These are phyloP conservation scores for Sebastes diploproa DNA, from an alignment of 2,797 vertebrate species.

Conservation along the genomic window DNA sequence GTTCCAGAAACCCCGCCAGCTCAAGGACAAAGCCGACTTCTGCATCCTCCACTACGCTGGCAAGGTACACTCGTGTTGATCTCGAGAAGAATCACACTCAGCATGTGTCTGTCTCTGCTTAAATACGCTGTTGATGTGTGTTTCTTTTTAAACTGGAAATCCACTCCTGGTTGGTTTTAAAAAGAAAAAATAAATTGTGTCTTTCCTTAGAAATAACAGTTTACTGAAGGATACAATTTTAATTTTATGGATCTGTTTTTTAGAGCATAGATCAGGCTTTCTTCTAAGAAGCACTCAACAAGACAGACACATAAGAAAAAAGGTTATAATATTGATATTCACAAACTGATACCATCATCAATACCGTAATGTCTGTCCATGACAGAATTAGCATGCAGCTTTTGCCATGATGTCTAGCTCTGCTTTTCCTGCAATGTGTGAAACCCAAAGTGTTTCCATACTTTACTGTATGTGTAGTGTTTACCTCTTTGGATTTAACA, in stretches of 20 bases:
- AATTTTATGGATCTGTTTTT: not conserved
- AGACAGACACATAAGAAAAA: not conserved
- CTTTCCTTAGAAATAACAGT: not conserved
- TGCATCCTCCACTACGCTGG: slow-evolving; percentile 98
- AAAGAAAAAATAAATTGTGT: not conserved
- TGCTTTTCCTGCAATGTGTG: no score
- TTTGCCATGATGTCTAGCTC: no score
- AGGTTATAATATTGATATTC: not conserved
- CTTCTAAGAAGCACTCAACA: not conserved
- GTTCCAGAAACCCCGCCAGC: slow-evolving; percentile 97
- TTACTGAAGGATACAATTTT: not conserved
- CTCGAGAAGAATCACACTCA: not conserved
- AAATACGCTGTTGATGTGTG: not conserved
- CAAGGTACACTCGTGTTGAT: slow-evolving; percentile 80
- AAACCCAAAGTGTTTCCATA: no score
- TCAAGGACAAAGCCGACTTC: slow-evolving; percentile 98
- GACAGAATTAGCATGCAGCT: no score
- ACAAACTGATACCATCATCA: not conserved
- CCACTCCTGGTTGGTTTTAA: not conserved
- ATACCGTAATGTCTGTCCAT: no score
- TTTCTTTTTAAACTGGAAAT: not conserved
- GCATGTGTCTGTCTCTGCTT: not conserved
- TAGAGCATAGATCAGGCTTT: not conserved
- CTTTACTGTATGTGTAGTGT: no score
- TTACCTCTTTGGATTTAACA: no score